Conservation (phyloP, 2,113 vertebrate genomes). For the Misgurnus anguillicaudatus region DNA sequence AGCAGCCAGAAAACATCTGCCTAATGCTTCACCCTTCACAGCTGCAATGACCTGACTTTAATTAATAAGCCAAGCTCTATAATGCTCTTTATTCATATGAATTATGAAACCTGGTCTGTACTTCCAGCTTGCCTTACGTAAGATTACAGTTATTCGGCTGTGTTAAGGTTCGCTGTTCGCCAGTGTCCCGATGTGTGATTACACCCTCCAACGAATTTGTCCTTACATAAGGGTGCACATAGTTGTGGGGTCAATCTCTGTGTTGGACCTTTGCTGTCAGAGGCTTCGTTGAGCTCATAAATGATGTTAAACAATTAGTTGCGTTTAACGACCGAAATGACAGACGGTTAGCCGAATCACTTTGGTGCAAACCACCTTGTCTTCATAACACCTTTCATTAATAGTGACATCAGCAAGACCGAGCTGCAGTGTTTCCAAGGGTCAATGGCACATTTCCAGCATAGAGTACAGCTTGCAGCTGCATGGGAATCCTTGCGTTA, state of each 20-base stretch:
- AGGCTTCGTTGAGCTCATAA: constrained; percentile 38
- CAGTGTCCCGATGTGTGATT: constrained; percentile 34
- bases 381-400: constrained; percentile 31
- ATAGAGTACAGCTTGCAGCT: not conserved
- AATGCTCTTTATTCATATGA: constrained; percentile 8
- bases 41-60: constrained; percentile 36
- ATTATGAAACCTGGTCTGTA: constrained; percentile 20
- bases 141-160: constrained; percentile 37
- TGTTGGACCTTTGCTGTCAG: constrained; percentile 31
- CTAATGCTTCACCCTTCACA: constrained; percentile 30
- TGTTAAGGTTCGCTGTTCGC: constrained; percentile 34
- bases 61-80: constrained; percentile 32
- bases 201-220: constrained; percentile 30
- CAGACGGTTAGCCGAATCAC: not conserved
- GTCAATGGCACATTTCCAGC: constrained; percentile 34
- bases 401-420: constrained; percentile 19
- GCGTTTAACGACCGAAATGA: constrained; percentile 12
- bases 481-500: not conserved
- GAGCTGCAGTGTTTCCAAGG: constrained; percentile 9
- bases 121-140: constrained; percentile 25
- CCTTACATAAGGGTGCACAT: constrained; percentile 30
- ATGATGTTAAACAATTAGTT: constrained; percentile 23
- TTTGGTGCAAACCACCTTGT: constrained; percentile 27
- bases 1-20: constrained; percentile 33
- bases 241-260: constrained; percentile 34